Percentiles rank a stretch among this genome's conserved stretches.
phyloP scores from a whole-genome alignment of 2,888 invertebrate species.

The Cataglyphis albicans region DNA sequence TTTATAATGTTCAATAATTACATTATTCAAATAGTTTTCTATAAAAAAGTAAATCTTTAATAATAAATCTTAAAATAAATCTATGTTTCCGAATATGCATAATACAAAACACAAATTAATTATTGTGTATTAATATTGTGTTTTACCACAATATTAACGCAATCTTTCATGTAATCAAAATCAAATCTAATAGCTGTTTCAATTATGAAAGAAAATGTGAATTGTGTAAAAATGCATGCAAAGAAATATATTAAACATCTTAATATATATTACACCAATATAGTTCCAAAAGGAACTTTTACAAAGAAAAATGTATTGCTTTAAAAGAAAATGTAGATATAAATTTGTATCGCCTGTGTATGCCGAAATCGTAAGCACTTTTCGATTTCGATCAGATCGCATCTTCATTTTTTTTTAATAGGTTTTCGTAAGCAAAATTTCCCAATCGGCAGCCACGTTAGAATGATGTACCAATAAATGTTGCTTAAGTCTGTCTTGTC shows the following conservation, averaged over 20 bases:
- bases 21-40: not conserved
- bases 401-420: not conserved
- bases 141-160: too few relatives aligned
- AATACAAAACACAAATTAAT: too few relatives aligned
- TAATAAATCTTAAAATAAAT: not conserved
- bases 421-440: not conserved
- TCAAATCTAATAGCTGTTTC: not conserved
- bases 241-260: not conserved
- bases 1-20: not conserved
- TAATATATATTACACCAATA: too few relatives aligned
- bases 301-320: not conserved
- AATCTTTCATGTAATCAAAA: too few relatives aligned
- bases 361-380: not conserved
- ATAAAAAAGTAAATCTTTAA: not conserved
- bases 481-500: conserved; percentile 74
- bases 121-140: too few relatives aligned
- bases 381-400: not conserved
- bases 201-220: not conserved
- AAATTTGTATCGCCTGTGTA: not conserved
- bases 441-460: conserved; percentile 3
- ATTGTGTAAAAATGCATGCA: not conserved
- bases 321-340: not conserved
- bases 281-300: too few relatives aligned
- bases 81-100: not conserved
- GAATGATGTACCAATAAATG: conserved; percentile 66